Evolutionary conservation across 2,888 invertebrate species (phyloP).

Genomic region (Isoperla grammatica): DNA sequence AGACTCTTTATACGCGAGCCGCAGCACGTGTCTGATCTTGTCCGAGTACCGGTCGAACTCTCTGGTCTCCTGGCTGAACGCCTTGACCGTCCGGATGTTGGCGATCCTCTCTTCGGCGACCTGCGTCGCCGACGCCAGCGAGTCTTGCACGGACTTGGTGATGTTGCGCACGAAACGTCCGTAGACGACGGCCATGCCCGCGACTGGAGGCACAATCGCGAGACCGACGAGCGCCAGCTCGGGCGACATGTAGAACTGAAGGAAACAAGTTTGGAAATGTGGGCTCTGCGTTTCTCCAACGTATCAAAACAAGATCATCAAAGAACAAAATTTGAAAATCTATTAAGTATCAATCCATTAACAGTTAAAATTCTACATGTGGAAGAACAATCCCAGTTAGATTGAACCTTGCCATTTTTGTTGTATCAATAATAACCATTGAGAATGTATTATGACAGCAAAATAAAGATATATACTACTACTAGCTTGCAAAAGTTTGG

Average conservation of each 20-base stretch:
- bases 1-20: conserved; percentile 80
- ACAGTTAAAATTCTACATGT: no score
- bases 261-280: conserved; percentile 29
- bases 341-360: no score
- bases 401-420: conserved; percentile 10
- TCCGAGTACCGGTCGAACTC: conserved; percentile 65
- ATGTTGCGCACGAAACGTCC: conserved; percentile 81
- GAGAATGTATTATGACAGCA: no score
- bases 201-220: conserved; percentile 85
- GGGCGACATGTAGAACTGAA: conserved; percentile 84
- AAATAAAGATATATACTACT: no score
- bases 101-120: conserved; percentile 88
- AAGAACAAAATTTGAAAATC: not conserved
- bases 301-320: no score
- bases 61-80: conserved; percentile 78
- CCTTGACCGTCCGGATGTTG: conserved; percentile 89
- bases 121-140: conserved; percentile 55
- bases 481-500: no score
- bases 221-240: conserved; percentile 81
- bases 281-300: not conserved
- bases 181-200: conserved; percentile 72
- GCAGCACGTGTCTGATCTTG: conserved; percentile 65
- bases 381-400: not conserved
- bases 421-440: no score
- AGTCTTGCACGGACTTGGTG: conserved; percentile 66